These are phyloP conservation scores for Micrasema minimum DNA, from an alignment of 1,140 invertebrate genomes.

Conservation along the genomic window DNA sequence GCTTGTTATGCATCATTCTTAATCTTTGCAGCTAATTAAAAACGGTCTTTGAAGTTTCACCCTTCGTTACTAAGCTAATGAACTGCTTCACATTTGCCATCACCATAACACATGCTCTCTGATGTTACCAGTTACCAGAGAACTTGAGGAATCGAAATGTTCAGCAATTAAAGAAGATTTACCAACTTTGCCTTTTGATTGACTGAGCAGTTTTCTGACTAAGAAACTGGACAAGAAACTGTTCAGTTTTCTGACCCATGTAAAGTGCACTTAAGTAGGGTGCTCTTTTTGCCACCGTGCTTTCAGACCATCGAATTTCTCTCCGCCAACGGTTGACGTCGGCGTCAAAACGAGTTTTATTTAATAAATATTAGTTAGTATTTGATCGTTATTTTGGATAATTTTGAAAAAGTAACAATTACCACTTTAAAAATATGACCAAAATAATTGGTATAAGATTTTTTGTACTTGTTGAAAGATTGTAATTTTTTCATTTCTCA, in stretches of 20 bases:
- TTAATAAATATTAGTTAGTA: background rate
- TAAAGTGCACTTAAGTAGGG: background rate
- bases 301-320: background rate
- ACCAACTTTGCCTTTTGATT: background rate
- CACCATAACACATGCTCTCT: constrained; percentile 5
- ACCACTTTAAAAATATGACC: too few relatives aligned
- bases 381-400: too few relatives aligned
- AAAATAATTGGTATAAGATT: too few relatives aligned
- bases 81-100: constrained; percentile 35
- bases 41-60: constrained; percentile 42
- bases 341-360: background rate
- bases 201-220: background rate
- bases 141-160: background rate
- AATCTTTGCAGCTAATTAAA: constrained; percentile 43
- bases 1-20: constrained; percentile 17
- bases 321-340: too few relatives aligned
- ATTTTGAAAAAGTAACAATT: too few relatives aligned
- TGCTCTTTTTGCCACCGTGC: background rate
- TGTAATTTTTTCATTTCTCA: too few relatives aligned
- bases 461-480: too few relatives aligned
- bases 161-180: too few relatives aligned
- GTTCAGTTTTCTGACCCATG: too few relatives aligned
- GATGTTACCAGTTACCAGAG: constrained; percentile 1
- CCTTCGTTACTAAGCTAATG: constrained; percentile 37
- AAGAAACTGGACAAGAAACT: too few relatives aligned